These are phyloP conservation scores for Poeciliopsis gracilis DNA, from an alignment of 2,797 vertebrate genomes.

Conservation along the genomic window DNA sequence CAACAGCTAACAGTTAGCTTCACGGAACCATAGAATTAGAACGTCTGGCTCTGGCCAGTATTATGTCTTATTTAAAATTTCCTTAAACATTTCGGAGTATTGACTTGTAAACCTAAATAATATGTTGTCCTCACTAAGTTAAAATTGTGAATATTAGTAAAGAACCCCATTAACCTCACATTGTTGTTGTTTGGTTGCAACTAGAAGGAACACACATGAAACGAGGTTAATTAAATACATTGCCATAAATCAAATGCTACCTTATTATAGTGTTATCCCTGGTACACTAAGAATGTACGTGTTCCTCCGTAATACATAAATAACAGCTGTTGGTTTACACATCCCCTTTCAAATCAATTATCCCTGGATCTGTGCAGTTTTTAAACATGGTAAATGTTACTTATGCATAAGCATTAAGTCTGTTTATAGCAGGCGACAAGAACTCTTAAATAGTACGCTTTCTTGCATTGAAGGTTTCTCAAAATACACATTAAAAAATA, in stretches of 20 bases:
- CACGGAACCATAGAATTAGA: not conserved
- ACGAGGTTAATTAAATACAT: not conserved
- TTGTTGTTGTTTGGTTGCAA: not conserved
- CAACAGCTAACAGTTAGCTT: slow-evolving; percentile 29
- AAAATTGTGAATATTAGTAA: not conserved
- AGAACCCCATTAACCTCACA: not conserved
- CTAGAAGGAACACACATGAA: not conserved
- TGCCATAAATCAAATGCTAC: not conserved
- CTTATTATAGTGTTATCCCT: not conserved
- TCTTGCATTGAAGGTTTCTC: not conserved
- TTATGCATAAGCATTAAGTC: not conserved
- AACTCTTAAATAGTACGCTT: not conserved
- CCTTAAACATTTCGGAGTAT: accelerated
- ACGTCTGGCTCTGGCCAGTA: not conserved
- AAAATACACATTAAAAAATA: not conserved
- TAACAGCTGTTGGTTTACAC: not conserved
- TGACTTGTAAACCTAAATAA: not conserved
- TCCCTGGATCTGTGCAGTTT: not conserved
- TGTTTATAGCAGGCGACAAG: not conserved
- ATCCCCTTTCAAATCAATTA: not conserved
- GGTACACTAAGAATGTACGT: accelerated
- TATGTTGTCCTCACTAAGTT: not conserved
- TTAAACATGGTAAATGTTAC: not conserved
- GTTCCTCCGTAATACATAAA: not conserved
- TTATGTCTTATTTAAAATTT: not conserved